phyloP scores from a whole-genome alignment of 2,797 vertebrate genomes.

The Margarornis squamiger region DNA sequence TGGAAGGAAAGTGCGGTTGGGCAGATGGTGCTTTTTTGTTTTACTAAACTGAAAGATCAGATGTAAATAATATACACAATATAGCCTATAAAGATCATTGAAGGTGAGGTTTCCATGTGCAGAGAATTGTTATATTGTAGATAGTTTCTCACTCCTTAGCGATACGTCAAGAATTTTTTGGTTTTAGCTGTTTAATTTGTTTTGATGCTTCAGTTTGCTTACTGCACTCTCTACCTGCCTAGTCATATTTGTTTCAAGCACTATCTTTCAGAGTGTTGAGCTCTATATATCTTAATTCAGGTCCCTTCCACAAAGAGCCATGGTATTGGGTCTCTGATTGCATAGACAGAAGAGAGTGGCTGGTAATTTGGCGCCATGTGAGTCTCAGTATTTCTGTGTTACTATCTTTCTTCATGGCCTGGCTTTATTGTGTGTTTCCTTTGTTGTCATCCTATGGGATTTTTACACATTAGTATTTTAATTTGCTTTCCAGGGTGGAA shows the following conservation, averaged over 20 bases:
- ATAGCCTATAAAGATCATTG: constrained; percentile 15
- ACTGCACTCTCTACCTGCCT: background rate
- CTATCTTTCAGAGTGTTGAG: background rate
- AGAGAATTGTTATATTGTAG: background rate
- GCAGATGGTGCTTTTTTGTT: constrained; percentile 79
- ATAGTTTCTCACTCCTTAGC: background rate
- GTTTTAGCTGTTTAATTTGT: background rate
- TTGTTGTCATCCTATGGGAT: background rate
- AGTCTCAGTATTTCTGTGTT: constrained; percentile 39
- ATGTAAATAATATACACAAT: constrained; percentile 59
- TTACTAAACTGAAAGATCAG: constrained; percentile 71
- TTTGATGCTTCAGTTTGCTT: background rate
- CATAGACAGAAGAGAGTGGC: background rate
- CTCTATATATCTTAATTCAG: background rate
- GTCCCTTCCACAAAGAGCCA: background rate
- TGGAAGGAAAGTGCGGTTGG: constrained; percentile 79
- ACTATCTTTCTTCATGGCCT: background rate
- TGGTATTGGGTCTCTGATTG: background rate
- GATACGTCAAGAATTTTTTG: background rate
- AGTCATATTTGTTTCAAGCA: background rate
- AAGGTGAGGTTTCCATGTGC: background rate
- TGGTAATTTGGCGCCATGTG: constrained; percentile 22
- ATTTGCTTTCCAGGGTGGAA: background rate
- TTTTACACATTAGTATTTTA: background rate
- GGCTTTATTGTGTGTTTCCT: background rate